These are phyloP conservation scores for Hydrolagus affinis DNA, from an alignment of 2,113 vertebrate species.

Conservation along the genomic window DNA sequence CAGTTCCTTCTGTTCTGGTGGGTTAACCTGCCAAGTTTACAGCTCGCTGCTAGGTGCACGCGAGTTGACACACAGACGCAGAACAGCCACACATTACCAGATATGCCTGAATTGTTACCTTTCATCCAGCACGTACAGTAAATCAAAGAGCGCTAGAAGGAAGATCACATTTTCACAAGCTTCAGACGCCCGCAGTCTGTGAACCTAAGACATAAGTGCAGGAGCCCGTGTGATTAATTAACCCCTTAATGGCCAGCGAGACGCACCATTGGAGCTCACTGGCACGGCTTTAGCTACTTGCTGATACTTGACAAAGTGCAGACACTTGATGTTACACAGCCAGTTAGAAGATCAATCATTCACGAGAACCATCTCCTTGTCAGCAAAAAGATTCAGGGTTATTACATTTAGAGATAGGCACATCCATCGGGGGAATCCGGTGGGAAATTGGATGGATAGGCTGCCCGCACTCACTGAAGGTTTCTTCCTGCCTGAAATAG, in stretches of 20 bases:
- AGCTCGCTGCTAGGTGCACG: not conserved
- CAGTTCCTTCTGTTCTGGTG: not conserved
- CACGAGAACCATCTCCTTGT: no score
- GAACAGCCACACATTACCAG: constrained; percentile 22
- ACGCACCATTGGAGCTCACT: not conserved
- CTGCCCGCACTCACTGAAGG: no score
- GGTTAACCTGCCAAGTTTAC: constrained; percentile 9
- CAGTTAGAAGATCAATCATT: not conserved
- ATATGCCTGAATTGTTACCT: constrained; percentile 22
- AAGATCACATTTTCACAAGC: not conserved
- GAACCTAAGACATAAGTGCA: not conserved
- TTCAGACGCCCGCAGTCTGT: not conserved
- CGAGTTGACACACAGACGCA: not conserved
- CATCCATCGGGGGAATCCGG: no score
- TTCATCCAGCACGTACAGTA: not conserved
- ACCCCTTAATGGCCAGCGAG: not conserved
- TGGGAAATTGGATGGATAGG: no score
- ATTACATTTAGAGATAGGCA: no score
- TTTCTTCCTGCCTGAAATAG: no score
- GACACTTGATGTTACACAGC: not conserved
- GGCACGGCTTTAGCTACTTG: no score
- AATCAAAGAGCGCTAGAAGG: constrained; percentile 1
- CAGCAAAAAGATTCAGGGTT: no score
- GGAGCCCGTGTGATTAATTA: not conserved
- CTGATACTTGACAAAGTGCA: not conserved